Percentiles rank a stretch among this genome's conserved stretches.
Evolutionary conservation across 2,113 vertebrate species (phyloP).

Genomic region (Sebastes schlegelii): DNA sequence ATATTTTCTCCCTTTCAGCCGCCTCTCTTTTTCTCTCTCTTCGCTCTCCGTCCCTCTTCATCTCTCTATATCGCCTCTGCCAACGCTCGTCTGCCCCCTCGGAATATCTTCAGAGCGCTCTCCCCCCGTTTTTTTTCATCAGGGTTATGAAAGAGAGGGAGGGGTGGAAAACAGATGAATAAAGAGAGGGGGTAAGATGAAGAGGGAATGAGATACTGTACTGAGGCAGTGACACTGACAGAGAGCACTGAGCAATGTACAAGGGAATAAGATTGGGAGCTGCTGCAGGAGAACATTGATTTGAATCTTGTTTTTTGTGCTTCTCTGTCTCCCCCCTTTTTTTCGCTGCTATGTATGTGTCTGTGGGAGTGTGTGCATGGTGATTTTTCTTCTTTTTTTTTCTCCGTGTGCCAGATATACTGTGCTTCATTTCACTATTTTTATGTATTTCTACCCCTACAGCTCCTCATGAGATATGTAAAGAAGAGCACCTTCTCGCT

Average conservation of each 20-base stretch:
- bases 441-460: conserved; percentile 49
- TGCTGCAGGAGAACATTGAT: conserved; percentile 70
- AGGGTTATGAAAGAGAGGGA: conserved; percentile 68
- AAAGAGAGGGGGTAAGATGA: conserved; percentile 72
- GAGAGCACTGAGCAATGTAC: conserved; percentile 69
- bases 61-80: conserved; percentile 61
- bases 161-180: conserved; percentile 65
- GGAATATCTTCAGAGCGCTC: conserved; percentile 70
- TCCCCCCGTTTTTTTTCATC: conserved; percentile 63
- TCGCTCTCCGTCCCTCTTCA: conserved; percentile 59
- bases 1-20: conserved; percentile 38
- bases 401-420: conserved; percentile 12
- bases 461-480: conserved; percentile 97
- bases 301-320: conserved; percentile 65
- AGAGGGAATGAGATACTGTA: conserved; percentile 75
- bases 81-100: conserved; percentile 59
- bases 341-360: conserved; percentile 9
- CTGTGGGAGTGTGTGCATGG: conserved; percentile 10
- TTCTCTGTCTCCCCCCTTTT: conserved; percentile 40
- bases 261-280: conserved; percentile 70
- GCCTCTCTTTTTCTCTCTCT: conserved; percentile 33
- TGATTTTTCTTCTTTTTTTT: conserved; percentile 42
- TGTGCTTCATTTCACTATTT: conserved; percentile 28
- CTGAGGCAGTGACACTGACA: conserved; percentile 74
- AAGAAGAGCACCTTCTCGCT: conserved; percentile 90